Conservation (phyloP, 2,888 invertebrate species). For the Rhimphoctona megacephalus region DNA sequence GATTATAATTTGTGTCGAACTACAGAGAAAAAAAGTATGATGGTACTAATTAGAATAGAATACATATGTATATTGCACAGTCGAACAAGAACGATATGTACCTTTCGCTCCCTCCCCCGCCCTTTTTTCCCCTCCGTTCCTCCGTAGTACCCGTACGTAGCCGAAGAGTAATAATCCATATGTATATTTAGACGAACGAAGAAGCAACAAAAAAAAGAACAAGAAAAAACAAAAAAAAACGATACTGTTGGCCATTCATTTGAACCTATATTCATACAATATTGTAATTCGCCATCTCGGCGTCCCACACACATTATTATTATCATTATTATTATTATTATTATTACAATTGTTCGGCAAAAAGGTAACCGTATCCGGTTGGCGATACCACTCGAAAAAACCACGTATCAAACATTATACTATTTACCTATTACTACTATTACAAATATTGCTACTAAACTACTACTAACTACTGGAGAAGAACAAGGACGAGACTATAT, state of each 20-base stretch:
- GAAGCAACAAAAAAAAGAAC: constrained; percentile 14
- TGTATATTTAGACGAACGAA: constrained; percentile 58
- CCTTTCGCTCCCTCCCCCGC: constrained; percentile 49
- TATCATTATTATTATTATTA: constrained; percentile 46
- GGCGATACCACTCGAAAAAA: constrained; percentile 65
- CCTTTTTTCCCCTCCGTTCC: neutral
- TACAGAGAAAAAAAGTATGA: constrained; percentile 46
- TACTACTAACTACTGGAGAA: constrained; percentile 58
- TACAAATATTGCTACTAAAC: constrained; percentile 24
- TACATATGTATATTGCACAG: constrained; percentile 37
- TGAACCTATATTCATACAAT: constrained; percentile 79
- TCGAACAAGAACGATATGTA: constrained; percentile 62
- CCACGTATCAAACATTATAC: constrained; percentile 76
- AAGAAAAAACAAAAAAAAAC: constrained; percentile 33
- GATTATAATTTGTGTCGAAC: constrained; percentile 61
- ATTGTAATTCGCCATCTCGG: constrained; percentile 48
- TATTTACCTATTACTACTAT: constrained; percentile 60
- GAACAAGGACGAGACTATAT: constrained; percentile 81
- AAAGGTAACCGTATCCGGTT: constrained; percentile 49
- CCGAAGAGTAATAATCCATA: constrained; percentile 51
- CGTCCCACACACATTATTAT: constrained; percentile 44
- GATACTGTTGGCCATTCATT: constrained; percentile 79
- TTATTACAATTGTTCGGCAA: neutral
- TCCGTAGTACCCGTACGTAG: constrained; percentile 57
- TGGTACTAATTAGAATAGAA: constrained; percentile 67